These are phyloP conservation scores for Antheraea yamamai DNA, from an alignment of 2,888 invertebrate species.

Conservation along the genomic window DNA sequence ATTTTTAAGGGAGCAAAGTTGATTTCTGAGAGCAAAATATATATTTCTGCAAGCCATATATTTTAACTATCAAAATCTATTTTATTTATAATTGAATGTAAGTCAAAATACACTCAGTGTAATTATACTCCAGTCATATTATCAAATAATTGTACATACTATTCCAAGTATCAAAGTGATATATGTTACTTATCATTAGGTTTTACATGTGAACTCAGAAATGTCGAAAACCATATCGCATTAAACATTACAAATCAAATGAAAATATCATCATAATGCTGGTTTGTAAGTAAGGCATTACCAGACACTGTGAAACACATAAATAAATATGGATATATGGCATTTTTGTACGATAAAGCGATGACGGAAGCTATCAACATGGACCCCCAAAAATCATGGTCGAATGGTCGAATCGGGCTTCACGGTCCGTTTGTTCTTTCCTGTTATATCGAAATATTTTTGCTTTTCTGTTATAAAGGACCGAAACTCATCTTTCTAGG, in stretches of 20 bases:
- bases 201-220: neutral
- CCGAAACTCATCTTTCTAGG: slow-evolving; percentile 21
- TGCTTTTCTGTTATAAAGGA: slow-evolving; percentile 25
- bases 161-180: no score
- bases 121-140: no score
- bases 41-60: no score
- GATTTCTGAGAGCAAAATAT: no score
- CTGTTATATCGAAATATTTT: slow-evolving; percentile 27
- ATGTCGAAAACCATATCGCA: neutral
- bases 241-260: neutral
- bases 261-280: neutral
- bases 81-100: no score
- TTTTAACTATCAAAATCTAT: no score
- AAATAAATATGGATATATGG: neutral
- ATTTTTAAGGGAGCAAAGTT: no score
- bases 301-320: neutral
- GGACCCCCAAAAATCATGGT: slow-evolving; percentile 52
- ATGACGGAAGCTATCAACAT: slow-evolving; percentile 42
- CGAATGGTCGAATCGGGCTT: slow-evolving; percentile 55
- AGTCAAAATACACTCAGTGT: no score
- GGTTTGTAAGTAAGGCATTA: neutral
- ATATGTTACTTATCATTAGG: no score
- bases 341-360: slow-evolving; percentile 28
- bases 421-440: slow-evolving; percentile 26
- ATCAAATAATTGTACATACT: no score